Percentiles rank a stretch among this genome's conserved stretches.
phyloP scores from a whole-genome alignment of 2,797 vertebrate species.

The Lacerta bilineata region DNA sequence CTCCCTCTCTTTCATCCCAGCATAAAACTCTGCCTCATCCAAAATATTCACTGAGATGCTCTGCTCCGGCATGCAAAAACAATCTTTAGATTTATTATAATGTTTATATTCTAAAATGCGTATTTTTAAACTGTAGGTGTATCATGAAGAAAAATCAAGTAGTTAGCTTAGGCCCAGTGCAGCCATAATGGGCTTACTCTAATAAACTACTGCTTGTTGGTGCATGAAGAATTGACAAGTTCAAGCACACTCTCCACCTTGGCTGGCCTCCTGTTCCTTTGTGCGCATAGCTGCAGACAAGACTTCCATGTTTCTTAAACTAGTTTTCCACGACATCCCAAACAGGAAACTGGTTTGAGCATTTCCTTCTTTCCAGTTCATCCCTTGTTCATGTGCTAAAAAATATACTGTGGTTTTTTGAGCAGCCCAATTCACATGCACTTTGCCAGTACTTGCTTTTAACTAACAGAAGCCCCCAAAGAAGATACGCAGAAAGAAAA shows the following conservation, averaged over 20 bases:
- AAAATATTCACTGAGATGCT: background rate
- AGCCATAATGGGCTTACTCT: too few species aligned
- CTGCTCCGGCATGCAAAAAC: background rate
- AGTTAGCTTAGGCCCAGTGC: background rate
- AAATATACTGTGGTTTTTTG: background rate
- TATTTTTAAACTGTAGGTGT: conserved; percentile 1
- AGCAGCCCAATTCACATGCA: background rate
- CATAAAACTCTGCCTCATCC: background rate
- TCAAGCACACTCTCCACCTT: too few species aligned
- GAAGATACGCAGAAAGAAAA: background rate
- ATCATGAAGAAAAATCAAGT: background rate
- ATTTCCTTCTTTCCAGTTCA: too few species aligned
- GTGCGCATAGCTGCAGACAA: background rate
- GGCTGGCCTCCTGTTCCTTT: background rate
- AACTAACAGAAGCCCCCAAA: background rate
- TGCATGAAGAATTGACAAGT: background rate
- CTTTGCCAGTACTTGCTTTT: background rate
- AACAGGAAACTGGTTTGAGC: background rate
- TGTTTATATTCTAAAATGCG: too few species aligned
- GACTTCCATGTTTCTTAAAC: background rate
- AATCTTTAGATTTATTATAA: background rate
- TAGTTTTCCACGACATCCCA: background rate
- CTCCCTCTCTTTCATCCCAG: background rate
- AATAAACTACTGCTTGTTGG: background rate
- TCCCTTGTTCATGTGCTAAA: background rate